phyloP scores from a whole-genome alignment of 2,113 vertebrate species.

The Lamprotornis superbus region DNA sequence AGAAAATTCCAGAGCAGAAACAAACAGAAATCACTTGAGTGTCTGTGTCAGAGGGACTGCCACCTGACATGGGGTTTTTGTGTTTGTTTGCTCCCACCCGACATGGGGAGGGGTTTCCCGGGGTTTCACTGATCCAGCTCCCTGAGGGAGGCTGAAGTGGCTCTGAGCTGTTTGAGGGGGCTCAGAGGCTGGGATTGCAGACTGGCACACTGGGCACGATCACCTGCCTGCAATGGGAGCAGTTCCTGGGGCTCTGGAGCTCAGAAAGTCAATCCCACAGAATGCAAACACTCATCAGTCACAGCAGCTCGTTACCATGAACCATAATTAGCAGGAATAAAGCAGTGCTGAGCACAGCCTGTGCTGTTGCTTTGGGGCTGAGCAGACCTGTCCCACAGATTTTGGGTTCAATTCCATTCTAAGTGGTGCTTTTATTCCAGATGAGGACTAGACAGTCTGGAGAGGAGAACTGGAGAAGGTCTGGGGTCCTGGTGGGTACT shows the following conservation, averaged over 20 bases:
- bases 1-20: neutral
- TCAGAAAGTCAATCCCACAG: neutral
- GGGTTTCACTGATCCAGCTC: neutral
- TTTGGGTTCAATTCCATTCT: neutral
- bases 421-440: neutral
- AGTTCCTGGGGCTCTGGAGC: neutral
- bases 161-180: neutral
- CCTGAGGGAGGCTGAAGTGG: neutral
- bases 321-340: neutral
- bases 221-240: neutral
- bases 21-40: too few relatives aligned
- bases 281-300: neutral
- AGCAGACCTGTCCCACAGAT: too few relatives aligned
- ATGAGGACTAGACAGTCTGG: neutral
- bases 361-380: neutral
- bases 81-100: too few relatives aligned
- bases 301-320: neutral
- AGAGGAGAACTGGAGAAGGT: neutral
- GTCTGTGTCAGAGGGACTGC: neutral
- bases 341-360: neutral
- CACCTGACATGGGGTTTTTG: accelerated
- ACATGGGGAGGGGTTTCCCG: too few relatives aligned
- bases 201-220: neutral
- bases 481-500: neutral
- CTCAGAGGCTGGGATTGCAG: neutral